Evolutionary conservation across 2,113 vertebrate genomes (phyloP).

Genomic region (Trematomus loennbergii): DNA sequence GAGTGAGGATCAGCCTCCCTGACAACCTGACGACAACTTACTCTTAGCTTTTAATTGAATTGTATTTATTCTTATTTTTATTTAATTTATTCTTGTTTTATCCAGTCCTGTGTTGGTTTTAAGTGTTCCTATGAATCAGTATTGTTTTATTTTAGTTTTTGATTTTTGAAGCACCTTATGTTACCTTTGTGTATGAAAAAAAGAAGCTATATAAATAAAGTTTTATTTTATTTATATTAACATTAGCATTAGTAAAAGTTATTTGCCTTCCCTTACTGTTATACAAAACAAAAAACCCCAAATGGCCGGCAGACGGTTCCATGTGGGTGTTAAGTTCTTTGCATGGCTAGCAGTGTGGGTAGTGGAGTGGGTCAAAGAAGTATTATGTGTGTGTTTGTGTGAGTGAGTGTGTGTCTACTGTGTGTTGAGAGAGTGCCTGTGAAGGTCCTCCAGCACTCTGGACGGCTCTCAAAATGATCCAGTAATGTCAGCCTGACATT

Average conservation of each 20-base stretch:
- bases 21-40: no score
- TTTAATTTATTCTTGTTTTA: no score
- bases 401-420: slow-evolving; percentile 35
- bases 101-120: no score
- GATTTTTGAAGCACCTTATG: no score
- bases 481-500: slow-evolving; percentile 84
- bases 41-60: no score
- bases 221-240: neutral
- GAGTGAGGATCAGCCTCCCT: no score
- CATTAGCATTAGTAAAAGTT: neutral
- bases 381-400: neutral
- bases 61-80: no score
- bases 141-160: no score
- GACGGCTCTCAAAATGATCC: slow-evolving; percentile 71
- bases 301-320: slow-evolving; percentile 2
- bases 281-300: neutral
- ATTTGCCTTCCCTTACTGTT: neutral
- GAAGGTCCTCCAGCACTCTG: slow-evolving; percentile 59
- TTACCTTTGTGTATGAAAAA: no score
- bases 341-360: neutral
- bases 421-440: slow-evolving; percentile 49
- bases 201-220: no score
- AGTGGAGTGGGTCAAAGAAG: slow-evolving; percentile 25
- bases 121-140: no score
- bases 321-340: slow-evolving; percentile 1